These are phyloP conservation scores for Drosophila fungiperda DNA, from an alignment of 2,888 invertebrate species.

Conservation along the genomic window DNA sequence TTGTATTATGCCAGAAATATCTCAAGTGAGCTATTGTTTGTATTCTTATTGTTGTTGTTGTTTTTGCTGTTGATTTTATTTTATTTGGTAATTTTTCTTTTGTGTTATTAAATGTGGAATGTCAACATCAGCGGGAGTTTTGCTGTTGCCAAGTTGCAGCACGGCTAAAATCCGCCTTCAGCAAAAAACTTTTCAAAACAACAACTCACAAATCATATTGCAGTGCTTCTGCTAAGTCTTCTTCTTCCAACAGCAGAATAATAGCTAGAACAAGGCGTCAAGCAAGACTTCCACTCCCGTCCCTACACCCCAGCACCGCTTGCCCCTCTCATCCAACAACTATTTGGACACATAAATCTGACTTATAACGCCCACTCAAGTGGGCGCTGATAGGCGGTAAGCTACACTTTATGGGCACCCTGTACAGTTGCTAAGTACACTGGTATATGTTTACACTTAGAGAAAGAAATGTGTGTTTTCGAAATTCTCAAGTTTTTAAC, in stretches of 20 bases:
- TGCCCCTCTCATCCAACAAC: constrained; percentile 21
- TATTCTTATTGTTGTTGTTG: constrained; percentile 34
- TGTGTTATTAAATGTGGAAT: constrained; percentile 42
- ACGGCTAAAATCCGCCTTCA: constrained; percentile 51
- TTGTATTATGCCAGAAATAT: constrained; percentile 6
- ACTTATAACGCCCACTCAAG: constrained; percentile 69
- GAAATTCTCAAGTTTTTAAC: neutral
- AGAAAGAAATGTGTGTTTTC: neutral
- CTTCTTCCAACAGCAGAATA: constrained; percentile 15
- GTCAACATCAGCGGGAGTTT: constrained; percentile 49
- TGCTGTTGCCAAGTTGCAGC: constrained; percentile 40
- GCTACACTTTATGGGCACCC: constrained; percentile 4
- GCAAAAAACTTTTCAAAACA: constrained; percentile 58
- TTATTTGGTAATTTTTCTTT: constrained; percentile 49
- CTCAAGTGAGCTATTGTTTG: constrained; percentile 25
- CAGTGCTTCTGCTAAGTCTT: constrained; percentile 12
- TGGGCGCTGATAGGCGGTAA: constrained; percentile 33
- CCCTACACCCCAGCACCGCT: neutral
- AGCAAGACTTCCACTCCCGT: constrained; percentile 9
- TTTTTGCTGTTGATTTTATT: constrained; percentile 8
- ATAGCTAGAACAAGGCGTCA: constrained; percentile 41
- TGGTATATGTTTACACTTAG: neutral
- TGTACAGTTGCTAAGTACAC: constrained; percentile 18
- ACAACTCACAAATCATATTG: constrained; percentile 69
- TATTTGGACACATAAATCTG: constrained; percentile 77